Evolutionary conservation across 2,113 vertebrate species (phyloP).

Genomic region (Dunckerocampus dactyliophorus): DNA sequence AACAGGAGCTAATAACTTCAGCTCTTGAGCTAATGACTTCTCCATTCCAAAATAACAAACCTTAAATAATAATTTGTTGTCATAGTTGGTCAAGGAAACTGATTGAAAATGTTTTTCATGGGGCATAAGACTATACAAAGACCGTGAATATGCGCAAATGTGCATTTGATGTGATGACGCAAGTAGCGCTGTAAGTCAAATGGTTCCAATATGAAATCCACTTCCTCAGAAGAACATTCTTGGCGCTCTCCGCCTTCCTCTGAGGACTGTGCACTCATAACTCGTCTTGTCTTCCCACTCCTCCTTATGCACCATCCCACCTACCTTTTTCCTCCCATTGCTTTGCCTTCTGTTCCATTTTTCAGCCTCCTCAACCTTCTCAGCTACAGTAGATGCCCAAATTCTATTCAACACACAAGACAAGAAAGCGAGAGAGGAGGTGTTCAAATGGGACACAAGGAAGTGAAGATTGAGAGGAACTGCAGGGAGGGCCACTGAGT

Average conservation of each 20-base stretch:
- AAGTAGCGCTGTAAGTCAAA: constrained; percentile 42
- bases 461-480: constrained; percentile 36
- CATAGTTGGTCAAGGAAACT: too few species aligned
- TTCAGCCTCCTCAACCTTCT: constrained; percentile 50
- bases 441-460: constrained; percentile 22
- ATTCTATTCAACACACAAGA: constrained; percentile 54
- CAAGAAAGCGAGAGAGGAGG: constrained; percentile 25
- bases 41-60: too few species aligned
- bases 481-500: constrained; percentile 26
- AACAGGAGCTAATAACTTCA: too few species aligned
- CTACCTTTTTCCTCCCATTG: constrained; percentile 32
- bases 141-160: background rate
- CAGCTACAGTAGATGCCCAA: constrained; percentile 52
- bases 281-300: constrained; percentile 33
- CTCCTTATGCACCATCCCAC: constrained; percentile 30
- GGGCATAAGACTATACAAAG: too few species aligned
- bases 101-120: too few species aligned
- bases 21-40: too few species aligned
- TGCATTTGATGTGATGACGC: constrained; percentile 40
- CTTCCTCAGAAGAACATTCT: constrained; percentile 50
- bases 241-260: constrained; percentile 54
- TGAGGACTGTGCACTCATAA: constrained; percentile 41
- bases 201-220: constrained; percentile 56
- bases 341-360: constrained; percentile 39
- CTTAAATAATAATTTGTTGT: too few species aligned